These are phyloP conservation scores for Plebejus argus DNA, from an alignment of 2,888 invertebrate species.

Conservation along the genomic window DNA sequence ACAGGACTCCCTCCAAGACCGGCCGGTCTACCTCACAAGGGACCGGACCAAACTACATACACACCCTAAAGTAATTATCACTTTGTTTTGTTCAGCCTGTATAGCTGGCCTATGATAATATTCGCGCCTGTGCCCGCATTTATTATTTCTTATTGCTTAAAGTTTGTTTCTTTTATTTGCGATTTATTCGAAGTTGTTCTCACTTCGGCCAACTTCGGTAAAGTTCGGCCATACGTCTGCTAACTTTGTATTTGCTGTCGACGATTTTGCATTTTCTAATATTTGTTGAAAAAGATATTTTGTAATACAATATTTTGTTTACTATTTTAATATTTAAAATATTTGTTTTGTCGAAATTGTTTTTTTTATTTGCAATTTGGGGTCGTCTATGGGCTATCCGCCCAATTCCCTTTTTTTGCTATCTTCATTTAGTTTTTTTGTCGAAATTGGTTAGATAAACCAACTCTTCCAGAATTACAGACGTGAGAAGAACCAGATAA, in stretches of 20 bases:
- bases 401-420: no score
- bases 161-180: constrained; percentile 39
- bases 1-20: no score
- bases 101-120: not conserved
- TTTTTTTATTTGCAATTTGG: no score
- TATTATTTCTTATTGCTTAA: constrained; percentile 38
- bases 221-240: constrained; percentile 58
- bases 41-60: no score
- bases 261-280: constrained; percentile 21
- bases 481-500: no score
- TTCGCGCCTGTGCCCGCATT: constrained; percentile 32
- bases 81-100: not conserved
- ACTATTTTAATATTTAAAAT: no score
- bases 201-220: constrained; percentile 51
- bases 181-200: constrained; percentile 51
- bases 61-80: no score
- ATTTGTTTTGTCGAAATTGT: no score
- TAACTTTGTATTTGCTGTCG: constrained; percentile 44
- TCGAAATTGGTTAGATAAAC: not conserved
- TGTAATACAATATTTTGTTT: not conserved
- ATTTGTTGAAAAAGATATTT: not conserved
- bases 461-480: not conserved
- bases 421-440: no score
- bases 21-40: no score
- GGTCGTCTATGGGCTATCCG: no score